Base-by-base conservation (phyloP, 2,113 vertebrate genomes). In the Barbus barbus region DNA sequence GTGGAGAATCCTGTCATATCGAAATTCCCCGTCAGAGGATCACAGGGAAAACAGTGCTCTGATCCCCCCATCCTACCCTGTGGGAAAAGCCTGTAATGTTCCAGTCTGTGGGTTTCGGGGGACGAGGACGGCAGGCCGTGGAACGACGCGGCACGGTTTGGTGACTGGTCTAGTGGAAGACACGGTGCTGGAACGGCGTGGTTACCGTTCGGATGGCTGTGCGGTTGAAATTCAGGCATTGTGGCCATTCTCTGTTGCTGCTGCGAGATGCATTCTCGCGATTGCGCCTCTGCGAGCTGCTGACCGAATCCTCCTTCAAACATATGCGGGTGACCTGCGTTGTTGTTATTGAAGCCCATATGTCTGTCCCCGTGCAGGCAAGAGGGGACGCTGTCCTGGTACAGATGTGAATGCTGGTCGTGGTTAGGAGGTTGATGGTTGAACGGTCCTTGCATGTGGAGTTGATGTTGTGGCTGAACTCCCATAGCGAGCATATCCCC, bases 141-240 rank as follows among this genome's bases (percentile, higher is more conserved):
- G 89, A 98, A 98, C 71, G 97, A 98, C 84, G 97, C 96, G 8
- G 97, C 97, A 60, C 97, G 95, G 91, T 97, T 98, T 1, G 97
- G 97, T 31, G 97, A 98, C 95, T 99, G 97, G 93, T 98, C 97
- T 87, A 98, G 93, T 74, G 97, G 97, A 83, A 99, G 93, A 90
- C 97, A 99, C 4, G 97, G 97, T 1, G 97, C 97, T 8, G 97
- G 97, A 84, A 99, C 97, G 1, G 96, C 95, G 48, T 97, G 96
- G 90, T 93, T 95, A 24, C 95, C 94, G 80, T 93, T 93, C n/a
- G 94, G 94, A 84, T 95, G 95, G 83, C 94, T 92, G 33, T 96
- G 95, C 89, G 96, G 95, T 86, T 96, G 95, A 88, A 98, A 98
- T 84, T 98, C 97, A 80, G 96, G 94, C 90, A 97, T 94, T 90